Evolutionary conservation across 2,888 invertebrate species (phyloP).

Genomic region (Rhagonycha fulva): DNA sequence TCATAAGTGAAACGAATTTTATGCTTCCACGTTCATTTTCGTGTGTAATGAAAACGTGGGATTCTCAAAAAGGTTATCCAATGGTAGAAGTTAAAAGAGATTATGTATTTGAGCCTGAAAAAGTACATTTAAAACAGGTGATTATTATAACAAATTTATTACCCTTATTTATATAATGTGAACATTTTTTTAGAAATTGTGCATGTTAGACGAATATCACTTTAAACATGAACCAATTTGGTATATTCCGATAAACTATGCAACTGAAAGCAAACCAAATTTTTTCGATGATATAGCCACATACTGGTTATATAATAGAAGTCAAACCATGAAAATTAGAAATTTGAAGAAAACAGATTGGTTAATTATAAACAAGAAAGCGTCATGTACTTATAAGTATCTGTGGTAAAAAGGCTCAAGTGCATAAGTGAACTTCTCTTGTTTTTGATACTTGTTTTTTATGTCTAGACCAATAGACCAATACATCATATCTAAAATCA

Average conservation of each 20-base stretch:
- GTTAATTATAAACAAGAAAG: slow-evolving; percentile 16
- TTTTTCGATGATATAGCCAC: neutral
- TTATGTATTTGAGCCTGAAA: neutral
- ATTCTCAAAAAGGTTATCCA: slow-evolving; percentile 48
- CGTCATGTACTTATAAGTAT: neutral
- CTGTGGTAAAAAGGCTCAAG: no score
- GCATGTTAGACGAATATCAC: neutral
- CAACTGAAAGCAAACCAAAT: neutral
- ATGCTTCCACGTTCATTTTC: neutral
- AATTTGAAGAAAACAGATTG: slow-evolving; percentile 3
- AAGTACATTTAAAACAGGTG: slow-evolving; percentile 4
- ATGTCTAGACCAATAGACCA: no score
- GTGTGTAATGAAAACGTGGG: slow-evolving; percentile 42
- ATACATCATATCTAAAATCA: no score
- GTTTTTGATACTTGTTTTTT: no score
- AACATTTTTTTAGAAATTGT: neutral
- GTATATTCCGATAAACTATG: neutral
- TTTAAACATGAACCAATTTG: neutral
- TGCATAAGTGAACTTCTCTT: no score
- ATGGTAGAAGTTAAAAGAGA: neutral
- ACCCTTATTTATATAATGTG: neutral
- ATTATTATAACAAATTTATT: neutral
- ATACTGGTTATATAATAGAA: slow-evolving; percentile 3
- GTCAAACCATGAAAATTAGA: neutral
- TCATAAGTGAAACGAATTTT: neutral